Base-by-base conservation (phyloP, 2,888 invertebrate species). In the Lymantria monacha region DNA sequence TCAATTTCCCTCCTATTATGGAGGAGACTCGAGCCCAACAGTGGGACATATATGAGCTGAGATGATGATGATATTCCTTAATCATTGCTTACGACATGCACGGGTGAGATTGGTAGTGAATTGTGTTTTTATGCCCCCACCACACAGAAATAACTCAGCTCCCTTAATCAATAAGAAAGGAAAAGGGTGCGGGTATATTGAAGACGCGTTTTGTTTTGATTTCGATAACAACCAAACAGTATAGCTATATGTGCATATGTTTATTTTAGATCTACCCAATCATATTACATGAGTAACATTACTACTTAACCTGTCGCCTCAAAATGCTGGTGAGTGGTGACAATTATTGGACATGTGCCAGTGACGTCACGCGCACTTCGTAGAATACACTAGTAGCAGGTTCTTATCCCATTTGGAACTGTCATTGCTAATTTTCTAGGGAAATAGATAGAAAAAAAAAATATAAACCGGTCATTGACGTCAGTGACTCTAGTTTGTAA, bases 341-440 rank as follows among this genome's bases (percentile, higher is more conserved):
- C 65, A 70, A 70, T 71, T 54, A 63, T 73, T 83, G 83, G 83
- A 67, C 46, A 33, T 15, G 41, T 66, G 85, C 85, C 85, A 85
- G 72, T 67, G 69, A 51, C 64, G 62, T 48, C 62, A 67, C 48
- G 61, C 63, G 70, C 67, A 22, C 22, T 79, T 80, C 79, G 62
- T 30, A 55, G 79, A 79, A 79, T 40, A 31, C 49, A 33, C 55
- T 57, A 57, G 44, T 51, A 51, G 30, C 53, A 63, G 56, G 62
- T 59, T 57, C 51, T 11, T 57, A 52, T 56, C 56, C 57, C 57
- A 58, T 52, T 61, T 54, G 51, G 40, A 46, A 58, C 61, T 64
- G 70, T 69, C 72, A 66, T 59, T 61, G 49, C 7, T 42, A 13
- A 55, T 58, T 61, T 72, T 74, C 72, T 64, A 58, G 54, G 50